These are phyloP conservation scores for Cloeon dipterum DNA, from an alignment of 2,888 invertebrate genomes.

Conservation along the genomic window DNA sequence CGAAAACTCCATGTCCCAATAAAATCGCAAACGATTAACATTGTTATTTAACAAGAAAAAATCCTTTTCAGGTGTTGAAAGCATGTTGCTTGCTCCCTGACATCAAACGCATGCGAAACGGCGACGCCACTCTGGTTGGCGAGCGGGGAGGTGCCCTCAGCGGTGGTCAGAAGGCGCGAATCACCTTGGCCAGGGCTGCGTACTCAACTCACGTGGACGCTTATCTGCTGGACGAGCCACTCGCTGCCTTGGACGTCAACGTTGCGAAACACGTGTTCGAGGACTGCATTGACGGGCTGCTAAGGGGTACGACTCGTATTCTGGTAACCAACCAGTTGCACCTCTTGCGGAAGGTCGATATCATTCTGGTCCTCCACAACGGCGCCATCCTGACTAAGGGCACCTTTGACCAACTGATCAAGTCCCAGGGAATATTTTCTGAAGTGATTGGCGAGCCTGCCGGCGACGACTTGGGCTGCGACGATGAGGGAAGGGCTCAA, in stretches of 20 bases:
- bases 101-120: conserved; percentile 40
- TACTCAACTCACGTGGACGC: not conserved
- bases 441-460: not conserved
- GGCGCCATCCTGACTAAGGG: conserved; percentile 15
- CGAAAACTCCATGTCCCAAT: no score
- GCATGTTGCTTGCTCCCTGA: conserved; percentile 42
- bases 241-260: conserved; percentile 81
- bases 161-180: conserved; percentile 59
- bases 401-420: conserved; percentile 12
- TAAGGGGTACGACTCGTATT: conserved; percentile 41
- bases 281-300: conserved; percentile 37
- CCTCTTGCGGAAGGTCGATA: conserved; percentile 39
- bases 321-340: conserved; percentile 72
- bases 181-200: conserved; percentile 38
- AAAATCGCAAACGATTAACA: no score
- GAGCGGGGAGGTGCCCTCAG: conserved; percentile 57
- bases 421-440: not conserved
- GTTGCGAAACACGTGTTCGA: conserved; percentile 78
- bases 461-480: not conserved
- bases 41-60: no score
- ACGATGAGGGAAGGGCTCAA: not conserved
- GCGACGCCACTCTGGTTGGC: conserved; percentile 52
- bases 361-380: conserved; percentile 37
- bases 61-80: conserved; percentile 24
- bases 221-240: conserved; percentile 64